Evolutionary conservation across 2,113 vertebrate species (phyloP), one percentile per base, ranked within the genome.

Genomic region (Choloepus hoffmanni): DNA sequence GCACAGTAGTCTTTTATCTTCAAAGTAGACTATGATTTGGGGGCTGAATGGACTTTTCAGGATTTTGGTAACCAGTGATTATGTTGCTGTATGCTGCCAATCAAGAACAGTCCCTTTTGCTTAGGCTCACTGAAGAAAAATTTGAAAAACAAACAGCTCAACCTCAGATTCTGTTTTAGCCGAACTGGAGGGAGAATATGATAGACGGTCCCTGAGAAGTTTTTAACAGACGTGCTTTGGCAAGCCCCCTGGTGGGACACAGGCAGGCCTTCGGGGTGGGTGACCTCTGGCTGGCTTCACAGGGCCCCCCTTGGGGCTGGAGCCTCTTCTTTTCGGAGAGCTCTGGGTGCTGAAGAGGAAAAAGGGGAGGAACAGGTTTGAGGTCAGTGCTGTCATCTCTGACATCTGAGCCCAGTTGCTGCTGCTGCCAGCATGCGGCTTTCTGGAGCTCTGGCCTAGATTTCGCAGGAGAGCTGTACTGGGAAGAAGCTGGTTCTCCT

Each of bases 51-150:
- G 48, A 60, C 74, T 94, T 67, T 72, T 87, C 10, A n/a, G 36
- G 63, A 72, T n/a, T 65, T 84, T n/a, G 43, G 2, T 89, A 87
- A 77, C 60, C 85, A 68, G 63, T 77, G 81, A 85, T 81, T 89
- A 50, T 72, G 50, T 58, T 28, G 40, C 30, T 95, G 24, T 10
- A 87, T n/a, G 36, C 85, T 92, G 36, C 48, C 28, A 12, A 67
- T 92, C 45, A 93, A 60, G 36, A 65, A 58, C 45, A 97, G 40
- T 58, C 63, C 45, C 45, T 95, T 89, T 45, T 74, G 36, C 95
- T 67, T 88, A 79, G 76, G 63, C n/a, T 94, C 62, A 83, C 16
- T 1, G 3, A 78, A 79, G 79, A 78, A 94, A 86, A 92, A 67
- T 18, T 16, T 86, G 74, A 90, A 90, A 93, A 93, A 58, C 13